Base-by-base conservation (phyloP, 2,113 vertebrate species). In the Pogona vitticeps region DNA sequence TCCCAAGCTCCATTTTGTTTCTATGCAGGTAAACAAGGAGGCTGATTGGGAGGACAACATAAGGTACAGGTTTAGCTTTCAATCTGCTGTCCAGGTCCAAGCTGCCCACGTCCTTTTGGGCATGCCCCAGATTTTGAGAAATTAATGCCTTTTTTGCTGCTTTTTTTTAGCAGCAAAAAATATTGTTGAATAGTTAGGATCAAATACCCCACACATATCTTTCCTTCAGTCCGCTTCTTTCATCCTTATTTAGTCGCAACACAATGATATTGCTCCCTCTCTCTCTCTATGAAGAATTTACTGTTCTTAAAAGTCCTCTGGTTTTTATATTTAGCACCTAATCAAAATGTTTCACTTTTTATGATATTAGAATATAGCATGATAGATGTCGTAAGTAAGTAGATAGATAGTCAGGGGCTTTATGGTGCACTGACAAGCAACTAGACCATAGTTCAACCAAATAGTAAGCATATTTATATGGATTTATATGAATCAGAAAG, bases 1-100 rank as follows among this genome's bases (percentile, higher is more conserved):
- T 61, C 65, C 58, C 40, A 88, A 71, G 3, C 26, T 46, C 72
- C 36, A 6, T 36, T 70, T 31, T 4, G 26, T 88, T 40, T 67
- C 73, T 63, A 38, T 78, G 81, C 46, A 85, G 36, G 14, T 59
- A 86, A 79, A 85, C 83, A 46, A 85, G 68, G 18, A 82, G 18
- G 76, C 31, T 12, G 82, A 15, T 12, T 14, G 10, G 76, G 7
- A 80, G 1, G 0, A 38, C 28, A 33, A 58, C 77, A 88, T 46
- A 38, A 71, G 0, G 1, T 68, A 68, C 86, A 38, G 6, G 3
- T 6, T 31, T 71, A 33, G 1, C 71, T 61, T 79, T 71, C 28
- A 13, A 3, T 1, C 31, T 13, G 0, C 20, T 23, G 2, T 20
- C 59, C 31, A 46, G 75, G 36, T 31, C 36, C 1, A 81, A 77